Conservation (phyloP, 2,113 vertebrate species). For the Forbesichthys papilliferus region DNA sequence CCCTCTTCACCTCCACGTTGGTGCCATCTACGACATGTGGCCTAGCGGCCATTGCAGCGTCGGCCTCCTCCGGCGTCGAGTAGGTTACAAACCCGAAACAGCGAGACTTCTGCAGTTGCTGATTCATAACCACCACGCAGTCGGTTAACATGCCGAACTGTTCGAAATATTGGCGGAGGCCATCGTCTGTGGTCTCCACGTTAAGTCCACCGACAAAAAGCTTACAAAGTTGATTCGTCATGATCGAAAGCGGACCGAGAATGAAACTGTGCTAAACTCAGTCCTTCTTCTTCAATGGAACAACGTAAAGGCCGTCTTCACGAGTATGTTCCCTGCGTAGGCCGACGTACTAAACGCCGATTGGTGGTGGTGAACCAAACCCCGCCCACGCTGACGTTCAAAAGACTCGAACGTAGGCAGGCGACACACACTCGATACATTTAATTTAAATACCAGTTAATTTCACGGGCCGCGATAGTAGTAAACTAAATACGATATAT, state of each 20-base stretch:
- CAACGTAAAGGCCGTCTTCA: slow-evolving; percentile 47
- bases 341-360: slow-evolving; percentile 42
- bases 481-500: background rate
- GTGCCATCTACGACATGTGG: slow-evolving; percentile 92
- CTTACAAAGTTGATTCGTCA: slow-evolving; percentile 94
- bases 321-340: slow-evolving; percentile 12
- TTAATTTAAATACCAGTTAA: background rate
- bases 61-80: slow-evolving; percentile 89
- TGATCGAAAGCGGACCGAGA: slow-evolving; percentile 73
- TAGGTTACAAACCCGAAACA: slow-evolving; percentile 97
- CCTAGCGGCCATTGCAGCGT: slow-evolving; percentile 90
- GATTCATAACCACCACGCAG: slow-evolving; percentile 74
- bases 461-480: background rate
- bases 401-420: background rate
- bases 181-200: slow-evolving; percentile 93
- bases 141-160: slow-evolving; percentile 82
- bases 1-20: slow-evolving; percentile 91
- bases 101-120: slow-evolving; percentile 80
- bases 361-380: slow-evolving; percentile 54
- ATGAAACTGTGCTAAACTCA: slow-evolving; percentile 17
- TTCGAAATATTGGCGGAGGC: slow-evolving; percentile 92
- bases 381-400: slow-evolving; percentile 14
- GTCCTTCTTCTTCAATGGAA: slow-evolving; percentile 71
- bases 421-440: background rate
- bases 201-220: slow-evolving; percentile 96